Evolutionary conservation across 2,888 invertebrate genomes (phyloP).

Genomic region (Metacarcinus magister): DNA sequence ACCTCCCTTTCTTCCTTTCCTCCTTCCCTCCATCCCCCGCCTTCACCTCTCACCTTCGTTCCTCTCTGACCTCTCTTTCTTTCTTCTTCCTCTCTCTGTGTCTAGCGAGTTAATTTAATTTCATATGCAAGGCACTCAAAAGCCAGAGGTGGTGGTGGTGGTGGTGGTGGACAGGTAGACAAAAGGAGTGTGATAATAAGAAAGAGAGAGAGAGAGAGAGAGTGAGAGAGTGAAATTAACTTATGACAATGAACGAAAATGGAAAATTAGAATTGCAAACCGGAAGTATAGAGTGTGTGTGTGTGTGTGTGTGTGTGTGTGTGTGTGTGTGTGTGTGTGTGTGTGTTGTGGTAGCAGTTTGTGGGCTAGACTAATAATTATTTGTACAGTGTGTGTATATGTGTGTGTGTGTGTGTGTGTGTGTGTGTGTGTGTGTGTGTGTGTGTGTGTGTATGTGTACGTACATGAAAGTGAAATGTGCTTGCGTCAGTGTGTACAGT

Average conservation of each 20-base stretch:
- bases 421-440: neutral
- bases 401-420: neutral
- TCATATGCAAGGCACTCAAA: no score
- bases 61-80: neutral
- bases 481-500: neutral
- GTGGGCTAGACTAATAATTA: neutral
- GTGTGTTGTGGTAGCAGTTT: neutral
- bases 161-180: neutral
- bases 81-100: neutral
- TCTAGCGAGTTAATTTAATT: neutral
- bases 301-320: constrained; percentile 26
- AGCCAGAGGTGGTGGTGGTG: no score
- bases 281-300: neutral
- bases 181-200: neutral
- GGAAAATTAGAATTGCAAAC: neutral
- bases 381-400: neutral
- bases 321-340: constrained; percentile 5
- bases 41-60: no score
- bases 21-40: neutral
- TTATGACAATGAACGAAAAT: neutral
- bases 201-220: neutral
- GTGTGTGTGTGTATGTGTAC: neutral
- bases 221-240: neutral
- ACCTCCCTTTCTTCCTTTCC: neutral
- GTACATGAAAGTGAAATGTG: no score